These are phyloP conservation scores for Ctenopoma multispine DNA, from an alignment of 2,797 vertebrate species.

Conservation along the genomic window DNA sequence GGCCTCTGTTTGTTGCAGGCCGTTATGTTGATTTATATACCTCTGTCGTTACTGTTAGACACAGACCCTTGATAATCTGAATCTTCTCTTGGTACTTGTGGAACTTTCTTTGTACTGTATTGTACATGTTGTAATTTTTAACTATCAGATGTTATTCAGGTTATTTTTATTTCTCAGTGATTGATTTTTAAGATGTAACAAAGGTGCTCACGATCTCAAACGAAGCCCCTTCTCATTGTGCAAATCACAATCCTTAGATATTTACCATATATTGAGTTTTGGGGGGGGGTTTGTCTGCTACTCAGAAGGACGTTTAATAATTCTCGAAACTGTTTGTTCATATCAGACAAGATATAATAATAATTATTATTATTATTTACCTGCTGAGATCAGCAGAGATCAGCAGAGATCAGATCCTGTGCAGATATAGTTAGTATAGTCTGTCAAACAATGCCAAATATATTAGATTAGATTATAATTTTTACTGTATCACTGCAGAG, in stretches of 20 bases:
- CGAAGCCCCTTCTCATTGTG: conserved; percentile 28
- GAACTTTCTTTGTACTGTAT: conserved; percentile 18
- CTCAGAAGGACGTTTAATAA: conserved; percentile 3
- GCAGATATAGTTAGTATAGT: conserved; percentile 10
- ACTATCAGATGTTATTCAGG: conserved; percentile 31
- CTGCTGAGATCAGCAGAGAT: conserved; percentile 24
- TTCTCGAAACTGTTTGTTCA: conserved; percentile 1
- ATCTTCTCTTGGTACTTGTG: conserved; percentile 14
- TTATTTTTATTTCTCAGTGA: conserved; percentile 27
- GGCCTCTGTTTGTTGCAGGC: conserved; percentile 26
- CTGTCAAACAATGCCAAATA: conserved; percentile 46
- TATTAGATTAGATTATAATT: conserved; percentile 16
- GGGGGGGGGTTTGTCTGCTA: background rate
- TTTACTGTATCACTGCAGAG: conserved; percentile 3
- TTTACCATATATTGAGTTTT: background rate
- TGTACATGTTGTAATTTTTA: conserved; percentile 37
- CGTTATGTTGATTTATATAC: conserved; percentile 46
- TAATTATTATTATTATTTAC: conserved; percentile 11
- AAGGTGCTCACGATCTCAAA: conserved; percentile 63
- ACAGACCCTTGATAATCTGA: conserved; percentile 43
- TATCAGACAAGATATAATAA: conserved; percentile 20
- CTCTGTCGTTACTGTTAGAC: conserved; percentile 32
- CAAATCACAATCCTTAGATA: background rate
- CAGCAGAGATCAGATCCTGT: conserved; percentile 31
- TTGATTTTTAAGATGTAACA: conserved; percentile 43